Evolutionary conservation across 2,797 vertebrate genomes (phyloP), one percentile per base, ranked within the genome.

Genomic region (Falco berigora): DNA sequence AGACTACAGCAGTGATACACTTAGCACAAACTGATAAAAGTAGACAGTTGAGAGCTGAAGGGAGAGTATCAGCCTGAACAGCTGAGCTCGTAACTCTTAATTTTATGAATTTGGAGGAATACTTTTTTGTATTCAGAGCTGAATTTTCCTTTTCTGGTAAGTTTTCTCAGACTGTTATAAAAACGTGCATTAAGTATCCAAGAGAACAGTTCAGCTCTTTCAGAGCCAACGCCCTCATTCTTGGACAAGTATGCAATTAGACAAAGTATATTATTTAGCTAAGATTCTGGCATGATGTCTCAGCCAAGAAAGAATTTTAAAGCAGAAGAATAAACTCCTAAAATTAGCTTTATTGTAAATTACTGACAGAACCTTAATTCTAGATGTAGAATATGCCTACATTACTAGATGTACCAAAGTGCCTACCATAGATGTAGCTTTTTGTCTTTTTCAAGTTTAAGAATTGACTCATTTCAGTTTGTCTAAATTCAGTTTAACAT

Each of bases 341-440:
- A 85, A 80, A 88, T 94, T 73, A 95, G 96, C 96, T 97, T 97
- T 95, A 96, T 92, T 74, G 20, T 79, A 80, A 90, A 82, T 44
- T 90, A 90, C 91, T 86, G 90, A 74, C 52, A 63, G 92, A 89
- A 97, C 89, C 92, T 97, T 93, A 94, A 97, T 61, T 95, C 93
- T 96, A 86, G 85, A 32, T 92, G 86, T 96, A 96, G 95, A 94
- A 90, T 95, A 95, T 92, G 90, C 86, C 94, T 97, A 68, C 53
- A 55, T 89, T 88, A 94, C 92, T 95, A 96, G 82, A 91, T 52
- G 79, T 94, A 97, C 97, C 98, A 90, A 98, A 97, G 97, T 98
- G 98, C 98, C 98, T 98, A 87, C 86, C 86, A 61, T 69, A 69
- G 80, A 90, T 62, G 58, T 96, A 82, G 88, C 86, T 88, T 81